These are phyloP conservation scores for Pteropus rufus DNA, from an alignment of 2,797 vertebrate genomes.

Conservation along the genomic window DNA sequence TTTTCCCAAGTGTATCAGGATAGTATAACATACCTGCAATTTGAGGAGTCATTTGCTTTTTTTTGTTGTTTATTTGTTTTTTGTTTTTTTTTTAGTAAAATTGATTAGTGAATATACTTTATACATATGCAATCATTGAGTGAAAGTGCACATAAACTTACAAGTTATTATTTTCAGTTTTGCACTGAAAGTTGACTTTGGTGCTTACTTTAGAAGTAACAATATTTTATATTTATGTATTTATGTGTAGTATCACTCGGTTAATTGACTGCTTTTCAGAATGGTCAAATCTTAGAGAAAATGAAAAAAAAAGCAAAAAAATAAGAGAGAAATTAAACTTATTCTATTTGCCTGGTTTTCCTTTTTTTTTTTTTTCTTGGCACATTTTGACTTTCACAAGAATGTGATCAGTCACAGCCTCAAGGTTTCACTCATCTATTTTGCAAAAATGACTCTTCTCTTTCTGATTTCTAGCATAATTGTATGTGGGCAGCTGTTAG, in stretches of 20 bases:
- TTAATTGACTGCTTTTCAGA: neutral
- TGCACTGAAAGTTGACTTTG: neutral
- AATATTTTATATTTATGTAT: neutral
- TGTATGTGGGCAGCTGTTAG: neutral
- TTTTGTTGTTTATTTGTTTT: no score
- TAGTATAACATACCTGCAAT: neutral
- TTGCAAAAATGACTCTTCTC: neutral
- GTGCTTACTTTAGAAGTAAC: neutral
- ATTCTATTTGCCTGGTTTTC: neutral
- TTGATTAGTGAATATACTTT: neutral
- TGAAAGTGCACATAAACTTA: neutral
- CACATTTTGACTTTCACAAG: neutral
- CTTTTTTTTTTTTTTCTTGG: neutral
- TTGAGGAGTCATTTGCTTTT: neutral
- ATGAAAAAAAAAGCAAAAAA: neutral
- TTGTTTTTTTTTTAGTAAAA: neutral
- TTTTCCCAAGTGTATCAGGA: neutral
- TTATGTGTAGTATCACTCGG: neutral
- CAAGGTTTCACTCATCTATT: neutral
- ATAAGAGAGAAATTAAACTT: neutral
- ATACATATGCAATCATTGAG: neutral
- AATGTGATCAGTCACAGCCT: neutral
- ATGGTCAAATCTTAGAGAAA: neutral
- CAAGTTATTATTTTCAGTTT: neutral
- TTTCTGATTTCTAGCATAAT: neutral